Conservation (phyloP, 2,797 vertebrate genomes). For the Sciurus vulgaris region DNA sequence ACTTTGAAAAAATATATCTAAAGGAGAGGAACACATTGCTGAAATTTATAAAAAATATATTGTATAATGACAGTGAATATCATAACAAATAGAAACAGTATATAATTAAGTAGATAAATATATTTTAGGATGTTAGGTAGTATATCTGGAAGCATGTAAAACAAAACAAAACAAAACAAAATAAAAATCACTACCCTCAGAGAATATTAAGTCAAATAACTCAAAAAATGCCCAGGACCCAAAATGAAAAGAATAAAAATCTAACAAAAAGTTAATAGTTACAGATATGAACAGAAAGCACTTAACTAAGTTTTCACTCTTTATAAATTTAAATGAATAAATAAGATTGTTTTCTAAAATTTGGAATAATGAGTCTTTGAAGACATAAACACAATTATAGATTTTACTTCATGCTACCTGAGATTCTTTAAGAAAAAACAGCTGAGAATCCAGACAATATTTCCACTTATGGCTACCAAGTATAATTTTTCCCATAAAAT, state of each 20-base stretch:
- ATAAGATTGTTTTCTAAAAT: background rate
- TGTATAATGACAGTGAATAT: background rate
- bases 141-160: background rate
- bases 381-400: background rate
- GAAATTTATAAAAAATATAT: background rate
- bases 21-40: background rate
- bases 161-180: background rate
- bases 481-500: slow-evolving; percentile 51
- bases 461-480: slow-evolving; percentile 2
- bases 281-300: background rate
- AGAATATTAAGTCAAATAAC: background rate
- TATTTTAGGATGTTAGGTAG: slow-evolving; percentile 1
- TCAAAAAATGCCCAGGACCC: background rate
- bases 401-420: background rate
- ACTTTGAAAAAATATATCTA: slow-evolving; percentile 26
- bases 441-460: background rate
- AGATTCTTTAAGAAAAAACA: slow-evolving; percentile 30
- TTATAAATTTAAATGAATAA: slow-evolving; percentile 28
- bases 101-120: slow-evolving; percentile 2
- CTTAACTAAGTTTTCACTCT: background rate
- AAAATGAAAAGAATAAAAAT: background rate
- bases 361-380: background rate
- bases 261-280: background rate
- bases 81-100: background rate
- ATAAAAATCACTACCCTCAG: background rate